Percentiles rank a stretch among this genome's conserved stretches.
Conservation (phyloP, 2,113 vertebrate species). For the Cyanistes caeruleus region DNA sequence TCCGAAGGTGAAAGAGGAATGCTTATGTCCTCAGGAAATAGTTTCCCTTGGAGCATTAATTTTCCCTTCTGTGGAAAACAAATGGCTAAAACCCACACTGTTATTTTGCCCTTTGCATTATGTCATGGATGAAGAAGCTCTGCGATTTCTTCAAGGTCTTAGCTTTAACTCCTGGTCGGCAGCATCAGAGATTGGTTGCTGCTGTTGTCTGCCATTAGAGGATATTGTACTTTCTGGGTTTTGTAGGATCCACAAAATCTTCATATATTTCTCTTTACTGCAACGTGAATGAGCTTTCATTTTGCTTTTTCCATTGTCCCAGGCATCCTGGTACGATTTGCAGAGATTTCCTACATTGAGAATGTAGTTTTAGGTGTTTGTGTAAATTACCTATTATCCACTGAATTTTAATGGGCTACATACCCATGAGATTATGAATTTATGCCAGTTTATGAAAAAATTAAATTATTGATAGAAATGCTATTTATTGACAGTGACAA, state of each 20-base stretch:
- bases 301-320: not conserved
- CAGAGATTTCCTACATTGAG: not conserved
- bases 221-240: not conserved
- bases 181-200: not conserved
- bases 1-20: not conserved
- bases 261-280: not conserved
- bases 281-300: not conserved
- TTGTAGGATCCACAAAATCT: not conserved
- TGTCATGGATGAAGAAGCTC: not conserved
- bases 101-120: conserved; percentile 7
- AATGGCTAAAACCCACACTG: not conserved
- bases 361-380: not conserved
- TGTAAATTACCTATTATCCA: not conserved
- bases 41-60: not conserved
- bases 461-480: not conserved
- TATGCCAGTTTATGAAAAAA: not conserved
- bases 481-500: not conserved
- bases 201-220: not conserved
- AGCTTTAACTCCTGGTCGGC: not conserved
- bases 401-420: not conserved
- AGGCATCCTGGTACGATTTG: not conserved
- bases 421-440: not conserved
- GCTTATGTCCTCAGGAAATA: not conserved
- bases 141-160: not conserved
- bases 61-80: not conserved